Percentiles rank a stretch among this genome's conserved stretches.
Evolutionary conservation across 2,888 invertebrate genomes (phyloP).

Genomic region (Epiblema foenella): DNA sequence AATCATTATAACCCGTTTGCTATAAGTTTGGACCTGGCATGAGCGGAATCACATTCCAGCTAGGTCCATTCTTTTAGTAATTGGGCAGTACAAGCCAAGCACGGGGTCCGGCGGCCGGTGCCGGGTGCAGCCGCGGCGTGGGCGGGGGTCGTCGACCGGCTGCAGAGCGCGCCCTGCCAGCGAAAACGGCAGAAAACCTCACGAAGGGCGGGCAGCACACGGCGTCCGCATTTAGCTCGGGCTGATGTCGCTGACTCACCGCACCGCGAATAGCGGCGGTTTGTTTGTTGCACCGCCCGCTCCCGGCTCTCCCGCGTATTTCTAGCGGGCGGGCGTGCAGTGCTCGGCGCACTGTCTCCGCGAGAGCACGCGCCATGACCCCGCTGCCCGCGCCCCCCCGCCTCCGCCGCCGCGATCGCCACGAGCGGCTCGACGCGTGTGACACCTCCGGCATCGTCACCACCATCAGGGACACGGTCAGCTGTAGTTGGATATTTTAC

Average conservation of each 20-base stretch:
- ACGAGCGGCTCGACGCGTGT: constrained; percentile 70
- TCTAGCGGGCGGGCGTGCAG: constrained; percentile 73
- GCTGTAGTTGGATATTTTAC: constrained; percentile 91
- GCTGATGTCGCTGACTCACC: constrained; percentile 81
- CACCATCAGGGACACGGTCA: constrained; percentile 87
- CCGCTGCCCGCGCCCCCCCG: constrained; percentile 76
- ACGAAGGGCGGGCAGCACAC: constrained; percentile 82
- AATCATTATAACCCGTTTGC: no score
- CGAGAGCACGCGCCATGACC: constrained; percentile 75
- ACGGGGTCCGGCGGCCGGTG: constrained; percentile 52
- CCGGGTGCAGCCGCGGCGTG: constrained; percentile 75
- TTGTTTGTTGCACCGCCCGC: constrained; percentile 83
- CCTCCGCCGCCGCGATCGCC: constrained; percentile 60
- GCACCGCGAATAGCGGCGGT: constrained; percentile 80
- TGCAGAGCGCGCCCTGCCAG: constrained; percentile 76
- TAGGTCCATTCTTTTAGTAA: no score
- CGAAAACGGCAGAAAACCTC: constrained; percentile 80
- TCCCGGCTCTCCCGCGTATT: constrained; percentile 80
- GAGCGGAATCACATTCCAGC: no score
- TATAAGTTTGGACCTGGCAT: no score
- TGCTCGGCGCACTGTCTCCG: constrained; percentile 74
- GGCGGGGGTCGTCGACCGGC: constrained; percentile 81
- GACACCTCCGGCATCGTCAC: constrained; percentile 86
- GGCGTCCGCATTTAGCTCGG: constrained; percentile 83
- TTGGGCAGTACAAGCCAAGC: constrained; percentile 26